These are phyloP conservation scores for Notocelia uddmanniana DNA, from an alignment of 2,888 invertebrate species.

Conservation along the genomic window DNA sequence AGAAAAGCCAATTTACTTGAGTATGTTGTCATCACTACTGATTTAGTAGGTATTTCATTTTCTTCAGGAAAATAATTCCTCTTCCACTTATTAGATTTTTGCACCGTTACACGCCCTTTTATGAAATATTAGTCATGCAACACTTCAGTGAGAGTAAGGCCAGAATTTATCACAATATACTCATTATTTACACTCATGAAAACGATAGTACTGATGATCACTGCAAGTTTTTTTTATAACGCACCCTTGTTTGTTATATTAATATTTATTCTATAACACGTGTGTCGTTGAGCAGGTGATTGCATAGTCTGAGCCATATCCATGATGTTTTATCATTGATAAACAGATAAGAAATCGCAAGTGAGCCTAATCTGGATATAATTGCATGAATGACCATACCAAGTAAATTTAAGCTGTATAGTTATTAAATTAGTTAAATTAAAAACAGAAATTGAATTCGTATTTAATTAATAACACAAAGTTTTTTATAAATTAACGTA, in stretches of 20 bases:
- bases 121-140: constrained; percentile 30
- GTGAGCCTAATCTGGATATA: constrained; percentile 51
- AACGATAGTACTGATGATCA: not conserved
- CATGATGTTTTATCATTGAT: constrained; percentile 75
- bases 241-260: not conserved
- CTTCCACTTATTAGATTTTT: constrained; percentile 49
- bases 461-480: not conserved
- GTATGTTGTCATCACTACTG: not conserved
- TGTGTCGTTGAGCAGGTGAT: constrained; percentile 60
- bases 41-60: constrained; percentile 1
- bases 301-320: constrained; percentile 75
- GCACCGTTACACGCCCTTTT: constrained; percentile 34
- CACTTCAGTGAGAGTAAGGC: constrained; percentile 22
- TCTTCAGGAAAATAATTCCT: constrained; percentile 33
- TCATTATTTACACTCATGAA: constrained; percentile 9
- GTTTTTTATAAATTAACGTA: constrained; percentile 2
- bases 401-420: constrained; percentile 1
- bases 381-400: constrained; percentile 33
- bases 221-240: not conserved
- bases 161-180: not conserved
- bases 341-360: constrained; percentile 69
- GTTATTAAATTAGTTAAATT: not conserved
- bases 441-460: not conserved
- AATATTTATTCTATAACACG: constrained; percentile 49
- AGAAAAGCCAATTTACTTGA: not conserved